Evolutionary conservation across 2,888 invertebrate genomes (phyloP), one percentile per base, ranked within the genome.

Genomic region (Hydrotaea cyrtoneurina): DNA sequence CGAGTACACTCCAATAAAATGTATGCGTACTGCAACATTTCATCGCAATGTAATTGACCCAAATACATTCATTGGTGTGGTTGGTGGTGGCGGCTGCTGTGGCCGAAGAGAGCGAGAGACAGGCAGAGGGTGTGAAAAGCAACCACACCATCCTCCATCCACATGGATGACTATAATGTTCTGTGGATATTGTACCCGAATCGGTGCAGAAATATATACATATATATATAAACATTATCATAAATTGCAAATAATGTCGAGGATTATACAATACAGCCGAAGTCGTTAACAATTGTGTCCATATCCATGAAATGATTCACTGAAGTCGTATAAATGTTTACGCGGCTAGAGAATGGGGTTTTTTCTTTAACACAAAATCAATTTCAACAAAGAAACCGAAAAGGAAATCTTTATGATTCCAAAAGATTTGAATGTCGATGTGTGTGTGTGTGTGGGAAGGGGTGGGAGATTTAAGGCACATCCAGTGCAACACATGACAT

Each of bases 1-100:
- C 77, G 26, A 74, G 43, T 77, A 17, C 31, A 66, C 77, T 77
- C 11, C 59, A 71, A 77, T 31, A 46, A 81, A 79, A 82, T 82
- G 73, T 85, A 82, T 85, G 85, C 76, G 85, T 82, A 82, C 82
- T 85, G 78, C 85, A 79, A 85, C 76, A 85, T 85, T 85, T 82
- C 85, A 85, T 74, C 85, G 79, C 85, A 76, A 82, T 82, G 85
- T 79, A 81, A 85, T 85, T 85, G 85, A 85, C 85, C 85, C 79
- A 85, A 69, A 74, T 74, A 59, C 55, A 82, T 82, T 57, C 64
- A 64, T 11, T 64, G 23, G 31, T 72, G 50, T 31, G 50, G 17
- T 17, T 36, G 21, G n/a, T 31, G 2, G 31, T 31, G 31, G 31
- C 31, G 31, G 31, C 31, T 7, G 31, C 31, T n/a, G 7, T 31